A percentile compares a stretch with the other conserved stretches of the same genome.
phyloP scores from a whole-genome alignment of 1,140 invertebrate species.

The Calephelis nemesis region DNA sequence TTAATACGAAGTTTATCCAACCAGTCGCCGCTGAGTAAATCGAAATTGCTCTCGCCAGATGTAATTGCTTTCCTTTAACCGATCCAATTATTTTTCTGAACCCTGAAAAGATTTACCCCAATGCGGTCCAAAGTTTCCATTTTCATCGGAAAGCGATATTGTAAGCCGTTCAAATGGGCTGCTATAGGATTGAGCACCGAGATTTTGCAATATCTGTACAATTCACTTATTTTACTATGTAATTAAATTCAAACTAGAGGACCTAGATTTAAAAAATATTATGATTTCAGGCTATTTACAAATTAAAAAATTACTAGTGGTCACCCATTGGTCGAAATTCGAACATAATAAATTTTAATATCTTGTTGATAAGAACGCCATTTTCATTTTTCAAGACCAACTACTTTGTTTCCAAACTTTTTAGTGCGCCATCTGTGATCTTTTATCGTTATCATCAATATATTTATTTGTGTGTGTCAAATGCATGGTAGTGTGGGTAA shows the following conservation, averaged over 20 bases:
- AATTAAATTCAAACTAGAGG: not conserved
- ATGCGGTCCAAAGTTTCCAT: conserved; percentile 57
- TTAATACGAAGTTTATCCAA: conserved; percentile 66
- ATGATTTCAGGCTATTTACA: too few relatives aligned
- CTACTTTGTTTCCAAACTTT: too few relatives aligned
- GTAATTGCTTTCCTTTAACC: conserved; percentile 70
- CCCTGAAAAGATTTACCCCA: conserved; percentile 62
- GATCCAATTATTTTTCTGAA: conserved; percentile 72
- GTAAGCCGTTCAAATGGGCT: conserved; percentile 41
- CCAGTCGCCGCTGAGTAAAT: conserved; percentile 60
- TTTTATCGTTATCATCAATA: too few relatives aligned
- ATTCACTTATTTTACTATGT: conserved; percentile 12
- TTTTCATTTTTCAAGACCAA: too few relatives aligned
- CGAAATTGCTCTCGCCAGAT: conserved; percentile 62
- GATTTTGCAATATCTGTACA: conserved; percentile 27
- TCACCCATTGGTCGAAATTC: too few relatives aligned
- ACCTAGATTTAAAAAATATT: not conserved
- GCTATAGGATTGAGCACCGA: conserved; percentile 29
- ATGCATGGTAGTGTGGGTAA: too few relatives aligned
- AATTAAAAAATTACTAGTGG: too few relatives aligned
- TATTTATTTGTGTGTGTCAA: too few relatives aligned
- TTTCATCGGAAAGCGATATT: conserved; percentile 61
- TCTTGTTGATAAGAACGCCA: too few relatives aligned
- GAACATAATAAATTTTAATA: too few relatives aligned
- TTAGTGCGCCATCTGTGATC: too few relatives aligned